Evolutionary conservation across 1,140 invertebrate genomes (phyloP), one percentile per base, ranked within the genome.

Genomic region (Bombyx mandarina): DNA sequence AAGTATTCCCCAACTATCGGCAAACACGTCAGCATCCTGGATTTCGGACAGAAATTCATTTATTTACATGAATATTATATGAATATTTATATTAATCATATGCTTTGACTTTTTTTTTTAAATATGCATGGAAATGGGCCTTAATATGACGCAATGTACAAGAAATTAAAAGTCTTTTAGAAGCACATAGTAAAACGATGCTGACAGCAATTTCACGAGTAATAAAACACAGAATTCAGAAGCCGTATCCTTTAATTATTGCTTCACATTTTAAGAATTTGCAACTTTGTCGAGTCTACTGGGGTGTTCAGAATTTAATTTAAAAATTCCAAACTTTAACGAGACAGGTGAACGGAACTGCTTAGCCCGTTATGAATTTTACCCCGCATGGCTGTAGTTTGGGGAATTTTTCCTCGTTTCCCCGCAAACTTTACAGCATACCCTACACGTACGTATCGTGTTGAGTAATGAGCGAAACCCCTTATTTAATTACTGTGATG

Each of bases 251-350:
- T 35, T 35, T 82, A 82, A 85, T 83, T 82, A 77, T 47, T 51
- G 50, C 42, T 51, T 56, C 67, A 73, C 75, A 83, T 82, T 85
- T 85, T 79, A 83, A 83, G 82, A 85, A 82, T 85, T 79, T 73
- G 67, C 68, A 82, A 86, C 80, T 82, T 82, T 81, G 82, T 78
- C 64, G 73, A 76, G 76, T 77, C 71, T 69, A 62, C 72, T 18
- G 12, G 12, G 74, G 71, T 72, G 75, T 77, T 75, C 73, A 77
- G 80, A 86, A 84, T 86, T 86, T 86, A 82, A 84, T 82, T 86
- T 86, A 81, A 84, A 86, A 86, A 84, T 86, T 86, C 82, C 80
- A 63, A 82, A 84, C 79, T 82, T 74, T 75, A 77, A 82, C 79
- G 78, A 82, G 81, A 82, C 82, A 86, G 82, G 82, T 86, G 79